These are phyloP conservation scores for Biston stratarius DNA, from an alignment of 2,888 invertebrate genomes.

Conservation along the genomic window DNA sequence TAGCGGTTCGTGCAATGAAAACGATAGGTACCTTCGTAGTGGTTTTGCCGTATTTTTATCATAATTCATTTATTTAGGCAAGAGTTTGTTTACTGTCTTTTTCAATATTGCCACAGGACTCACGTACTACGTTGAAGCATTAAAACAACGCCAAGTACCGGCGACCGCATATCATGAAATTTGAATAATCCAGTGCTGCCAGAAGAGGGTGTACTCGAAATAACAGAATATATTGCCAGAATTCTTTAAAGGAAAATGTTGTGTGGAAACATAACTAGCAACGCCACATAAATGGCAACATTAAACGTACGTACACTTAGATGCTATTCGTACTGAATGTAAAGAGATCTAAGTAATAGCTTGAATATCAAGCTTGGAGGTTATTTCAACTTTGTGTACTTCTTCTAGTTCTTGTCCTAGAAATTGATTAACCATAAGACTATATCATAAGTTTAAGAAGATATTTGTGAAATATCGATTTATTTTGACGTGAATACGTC, in stretches of 20 bases:
- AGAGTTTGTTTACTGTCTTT: conserved; percentile 2
- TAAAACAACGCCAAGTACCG: conserved; percentile 56
- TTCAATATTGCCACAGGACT: conserved; percentile 32
- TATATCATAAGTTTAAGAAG: no score
- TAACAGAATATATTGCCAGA: conserved; percentile 50
- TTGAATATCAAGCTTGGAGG: no score
- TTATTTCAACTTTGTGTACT: no score
- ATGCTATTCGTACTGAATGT: no score
- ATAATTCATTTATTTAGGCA: background rate
- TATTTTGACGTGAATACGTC: no score
- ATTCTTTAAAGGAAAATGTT: conserved; percentile 30
- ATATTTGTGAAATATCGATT: no score
- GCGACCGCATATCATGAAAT: conserved; percentile 63
- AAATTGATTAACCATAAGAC: no score
- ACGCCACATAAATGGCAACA: background rate
- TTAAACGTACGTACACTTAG: no score
- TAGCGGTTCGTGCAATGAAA: no score
- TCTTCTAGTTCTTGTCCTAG: no score
- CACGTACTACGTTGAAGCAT: conserved; percentile 46
- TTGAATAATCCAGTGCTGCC: conserved; percentile 64
- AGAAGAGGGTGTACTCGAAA: conserved; percentile 49
- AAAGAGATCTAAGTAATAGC: no score
- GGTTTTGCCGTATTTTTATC: background rate
- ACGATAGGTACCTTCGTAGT: background rate
- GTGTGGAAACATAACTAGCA: background rate